Percentiles rank a stretch among this genome's conserved stretches.
Evolutionary conservation across 2,888 invertebrate genomes (phyloP).

Genomic region (Cyclophora punctaria): DNA sequence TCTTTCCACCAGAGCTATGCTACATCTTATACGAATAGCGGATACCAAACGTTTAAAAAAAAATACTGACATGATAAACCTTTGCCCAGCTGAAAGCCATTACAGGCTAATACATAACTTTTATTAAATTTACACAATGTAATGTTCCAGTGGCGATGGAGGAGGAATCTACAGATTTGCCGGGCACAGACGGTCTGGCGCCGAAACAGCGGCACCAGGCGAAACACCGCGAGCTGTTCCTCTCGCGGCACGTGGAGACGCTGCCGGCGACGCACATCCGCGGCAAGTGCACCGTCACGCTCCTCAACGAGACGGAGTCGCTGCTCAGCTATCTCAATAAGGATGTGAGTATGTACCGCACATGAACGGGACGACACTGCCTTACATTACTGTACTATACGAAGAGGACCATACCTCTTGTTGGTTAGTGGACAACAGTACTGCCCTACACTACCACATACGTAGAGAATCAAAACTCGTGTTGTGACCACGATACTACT

Average conservation of each 20-base stretch:
- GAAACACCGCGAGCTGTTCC: constrained; percentile 97
- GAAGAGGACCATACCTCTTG: too few species aligned
- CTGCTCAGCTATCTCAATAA: constrained; percentile 96
- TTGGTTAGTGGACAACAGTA: too few species aligned
- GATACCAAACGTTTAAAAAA: too few species aligned
- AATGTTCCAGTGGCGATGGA: constrained; percentile 78
- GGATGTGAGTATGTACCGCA: constrained; percentile 83
- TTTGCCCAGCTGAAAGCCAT: too few species aligned
- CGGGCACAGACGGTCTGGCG: constrained; percentile 79
- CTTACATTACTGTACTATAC: neutral
- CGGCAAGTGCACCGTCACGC: constrained; percentile 98
- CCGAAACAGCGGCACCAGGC: constrained; percentile 95
- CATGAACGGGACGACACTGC: constrained; percentile 13
- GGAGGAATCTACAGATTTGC: constrained; percentile 77
- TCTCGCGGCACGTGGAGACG: constrained; percentile 98
- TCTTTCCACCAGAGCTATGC: too few species aligned
- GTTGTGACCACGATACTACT: neutral
- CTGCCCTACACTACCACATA: too few species aligned
- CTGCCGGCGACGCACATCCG: constrained; percentile 99
- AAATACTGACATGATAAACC: too few species aligned
- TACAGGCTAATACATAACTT: too few species aligned
- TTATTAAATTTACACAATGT: too few species aligned
- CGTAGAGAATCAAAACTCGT: too few species aligned
- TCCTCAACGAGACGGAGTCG: constrained; percentile 99
- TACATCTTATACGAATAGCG: too few species aligned